Percentiles rank a stretch among this genome's conserved stretches.
These are phyloP conservation scores for Apolygus lucorum DNA, from an alignment of 1,140 invertebrate genomes.

Conservation along the genomic window DNA sequence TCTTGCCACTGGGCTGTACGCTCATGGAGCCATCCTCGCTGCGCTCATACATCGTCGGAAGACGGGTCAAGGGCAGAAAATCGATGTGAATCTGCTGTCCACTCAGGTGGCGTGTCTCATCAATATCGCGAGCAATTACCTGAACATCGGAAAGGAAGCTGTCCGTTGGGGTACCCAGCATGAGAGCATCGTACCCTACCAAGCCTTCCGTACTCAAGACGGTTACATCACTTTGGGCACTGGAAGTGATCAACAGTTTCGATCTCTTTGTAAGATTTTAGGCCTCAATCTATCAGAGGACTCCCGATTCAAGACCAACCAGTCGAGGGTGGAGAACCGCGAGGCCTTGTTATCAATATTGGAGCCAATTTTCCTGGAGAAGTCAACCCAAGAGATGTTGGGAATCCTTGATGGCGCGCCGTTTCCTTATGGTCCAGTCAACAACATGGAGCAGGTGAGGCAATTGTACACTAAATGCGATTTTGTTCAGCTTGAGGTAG, in stretches of 20 bases:
- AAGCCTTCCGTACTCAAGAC: slow-evolving; percentile 72
- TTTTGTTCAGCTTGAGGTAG: no score
- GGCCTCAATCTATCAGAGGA: slow-evolving; percentile 50
- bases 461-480: no score
- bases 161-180: slow-evolving; percentile 81
- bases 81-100: slow-evolving; percentile 87
- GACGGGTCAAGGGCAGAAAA: slow-evolving; percentile 80
- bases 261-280: slow-evolving; percentile 56
- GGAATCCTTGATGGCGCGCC: slow-evolving; percentile 57
- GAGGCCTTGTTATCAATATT: slow-evolving; percentile 56
- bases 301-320: slow-evolving; percentile 62
- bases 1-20: slow-evolving; percentile 84
- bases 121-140: slow-evolving; percentile 82
- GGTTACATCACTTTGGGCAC: slow-evolving; percentile 77
- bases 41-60: slow-evolving; percentile 68
- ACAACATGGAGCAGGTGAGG: slow-evolving; percentile 61
- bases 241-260: slow-evolving; percentile 71
- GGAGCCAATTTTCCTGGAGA: slow-evolving; percentile 49
- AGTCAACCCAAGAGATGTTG: slow-evolving; percentile 70
- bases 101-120: slow-evolving; percentile 83
- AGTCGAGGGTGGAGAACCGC: slow-evolving; percentile 65
- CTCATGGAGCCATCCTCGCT: slow-evolving; percentile 90
- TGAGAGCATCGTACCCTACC: slow-evolving; percentile 90
- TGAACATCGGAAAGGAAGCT: slow-evolving; percentile 74
- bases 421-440: slow-evolving; percentile 86